Percentiles rank a stretch among this genome's conserved stretches.
These are phyloP conservation scores for Ochropleura leucogaster DNA, from an alignment of 2,888 invertebrate genomes.

Conservation along the genomic window DNA sequence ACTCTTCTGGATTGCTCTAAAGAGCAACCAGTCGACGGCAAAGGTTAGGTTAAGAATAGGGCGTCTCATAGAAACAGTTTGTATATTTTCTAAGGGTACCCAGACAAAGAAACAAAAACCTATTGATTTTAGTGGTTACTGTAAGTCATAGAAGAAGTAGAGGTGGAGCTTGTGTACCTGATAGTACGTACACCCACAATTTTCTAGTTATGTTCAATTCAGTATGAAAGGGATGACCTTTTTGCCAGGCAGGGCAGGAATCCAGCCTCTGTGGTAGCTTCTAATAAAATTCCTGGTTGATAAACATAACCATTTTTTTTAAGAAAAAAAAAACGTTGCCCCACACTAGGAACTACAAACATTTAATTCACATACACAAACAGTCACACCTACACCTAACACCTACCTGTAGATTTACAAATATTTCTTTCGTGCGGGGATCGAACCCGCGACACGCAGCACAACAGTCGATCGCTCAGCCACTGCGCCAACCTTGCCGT, in stretches of 20 bases:
- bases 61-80: not conserved
- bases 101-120: not conserved
- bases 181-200: not conserved
- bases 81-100: not conserved
- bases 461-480: too few relatives aligned
- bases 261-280: not conserved
- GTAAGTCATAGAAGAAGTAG: not conserved
- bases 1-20: conserved; percentile 4
- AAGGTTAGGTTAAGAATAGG: conserved; percentile 2
- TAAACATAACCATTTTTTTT: too few relatives aligned
- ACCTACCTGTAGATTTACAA: too few relatives aligned
- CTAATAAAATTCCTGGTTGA: not conserved
- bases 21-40: conserved; percentile 5
- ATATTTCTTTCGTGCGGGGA: too few relatives aligned
- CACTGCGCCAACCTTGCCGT: too few relatives aligned
- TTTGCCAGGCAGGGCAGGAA: not conserved
- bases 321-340: too few relatives aligned
- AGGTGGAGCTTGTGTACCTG: not conserved
- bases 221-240: not conserved
- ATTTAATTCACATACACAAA: too few relatives aligned
- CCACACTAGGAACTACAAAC: too few relatives aligned
- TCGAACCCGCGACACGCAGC: too few relatives aligned
- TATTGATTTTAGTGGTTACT: not conserved
- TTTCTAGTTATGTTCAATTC: not conserved
- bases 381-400: too few relatives aligned